Percentiles rank a stretch among this genome's conserved stretches.
These are phyloP conservation scores for Eristalis pertinax DNA, from an alignment of 2,888 invertebrate genomes.

Conservation along the genomic window DNA sequence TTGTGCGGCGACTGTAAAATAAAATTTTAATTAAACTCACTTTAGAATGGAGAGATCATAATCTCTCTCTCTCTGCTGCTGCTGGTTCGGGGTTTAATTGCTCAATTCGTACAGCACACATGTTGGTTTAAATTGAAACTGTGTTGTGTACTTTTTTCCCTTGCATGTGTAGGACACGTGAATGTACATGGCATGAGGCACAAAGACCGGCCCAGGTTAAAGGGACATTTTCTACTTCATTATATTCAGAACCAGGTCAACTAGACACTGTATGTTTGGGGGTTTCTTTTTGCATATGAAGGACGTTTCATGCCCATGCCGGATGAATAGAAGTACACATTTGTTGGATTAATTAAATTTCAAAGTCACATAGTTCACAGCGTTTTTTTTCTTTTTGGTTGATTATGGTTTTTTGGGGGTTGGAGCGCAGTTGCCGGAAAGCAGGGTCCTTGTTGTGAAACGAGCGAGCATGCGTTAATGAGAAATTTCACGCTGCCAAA, in stretches of 20 bases:
- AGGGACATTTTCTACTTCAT: conserved; percentile 28
- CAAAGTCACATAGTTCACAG: neutral
- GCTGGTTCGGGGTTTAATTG: conserved; percentile 27
- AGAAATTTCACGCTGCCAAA: no score
- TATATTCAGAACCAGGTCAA: conserved; percentile 4
- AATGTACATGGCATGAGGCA: neutral
- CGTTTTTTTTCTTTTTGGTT: neutral
- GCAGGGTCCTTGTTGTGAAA: no score
- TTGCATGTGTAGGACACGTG: neutral
- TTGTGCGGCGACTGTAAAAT: conserved; percentile 27
- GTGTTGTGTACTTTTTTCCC: neutral
- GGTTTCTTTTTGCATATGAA: neutral
- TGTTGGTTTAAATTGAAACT: conserved; percentile 10
- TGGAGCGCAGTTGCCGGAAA: no score
- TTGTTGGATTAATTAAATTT: neutral
- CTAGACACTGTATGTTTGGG: conserved; percentile 16
- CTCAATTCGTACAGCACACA: conserved; percentile 24
- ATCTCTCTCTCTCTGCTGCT: conserved; percentile 37
- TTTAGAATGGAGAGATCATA: conserved; percentile 48
- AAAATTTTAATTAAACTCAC: conserved; percentile 65
- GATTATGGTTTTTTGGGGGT: neutral
- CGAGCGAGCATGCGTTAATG: no score
- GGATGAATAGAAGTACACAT: neutral
- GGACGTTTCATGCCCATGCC: neutral
- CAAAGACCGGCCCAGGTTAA: conserved; percentile 11